phyloP scores from a whole-genome alignment of 2,888 invertebrate species.

The Arge pagana region DNA sequence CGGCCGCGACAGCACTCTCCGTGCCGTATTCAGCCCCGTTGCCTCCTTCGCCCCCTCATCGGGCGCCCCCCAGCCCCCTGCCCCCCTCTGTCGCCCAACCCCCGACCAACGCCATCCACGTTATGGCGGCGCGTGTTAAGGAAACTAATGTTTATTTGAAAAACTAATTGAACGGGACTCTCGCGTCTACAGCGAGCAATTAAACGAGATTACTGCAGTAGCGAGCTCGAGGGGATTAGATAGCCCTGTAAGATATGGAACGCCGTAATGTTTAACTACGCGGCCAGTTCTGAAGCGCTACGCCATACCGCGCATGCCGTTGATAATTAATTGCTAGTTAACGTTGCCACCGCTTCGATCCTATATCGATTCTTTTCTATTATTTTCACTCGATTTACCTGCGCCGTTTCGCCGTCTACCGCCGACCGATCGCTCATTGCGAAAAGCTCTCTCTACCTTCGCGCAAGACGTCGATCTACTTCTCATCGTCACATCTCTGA shows the following conservation, averaged over 20 bases:
- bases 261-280: conserved; percentile 58
- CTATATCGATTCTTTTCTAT: not conserved
- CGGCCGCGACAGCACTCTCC: conserved; percentile 44
- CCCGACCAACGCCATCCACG: conserved; percentile 39
- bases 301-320: too few relatives aligned
- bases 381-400: not conserved
- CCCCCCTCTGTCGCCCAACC: conserved; percentile 33
- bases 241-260: conserved; percentile 57
- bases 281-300: conserved; percentile 46
- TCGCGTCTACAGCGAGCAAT: conserved; percentile 57
- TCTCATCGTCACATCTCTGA: too few relatives aligned
- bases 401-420: not conserved
- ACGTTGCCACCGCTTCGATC: conserved; percentile 5
- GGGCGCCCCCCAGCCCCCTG: conserved; percentile 29
- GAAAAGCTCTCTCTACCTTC: not conserved
- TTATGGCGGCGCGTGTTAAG: conserved; percentile 55
- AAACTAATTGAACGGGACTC: conserved; percentile 56
- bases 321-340: conserved; percentile 52
- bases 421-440: not conserved
- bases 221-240: conserved; percentile 54
- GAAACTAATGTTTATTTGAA: conserved; percentile 57
- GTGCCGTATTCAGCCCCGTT: conserved; percentile 5
- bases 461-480: too few relatives aligned
- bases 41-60: conserved; percentile 26
- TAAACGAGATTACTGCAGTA: conserved; percentile 58